Conservation (phyloP, 2,113 vertebrate genomes). For the Percopsis transmontana region DNA sequence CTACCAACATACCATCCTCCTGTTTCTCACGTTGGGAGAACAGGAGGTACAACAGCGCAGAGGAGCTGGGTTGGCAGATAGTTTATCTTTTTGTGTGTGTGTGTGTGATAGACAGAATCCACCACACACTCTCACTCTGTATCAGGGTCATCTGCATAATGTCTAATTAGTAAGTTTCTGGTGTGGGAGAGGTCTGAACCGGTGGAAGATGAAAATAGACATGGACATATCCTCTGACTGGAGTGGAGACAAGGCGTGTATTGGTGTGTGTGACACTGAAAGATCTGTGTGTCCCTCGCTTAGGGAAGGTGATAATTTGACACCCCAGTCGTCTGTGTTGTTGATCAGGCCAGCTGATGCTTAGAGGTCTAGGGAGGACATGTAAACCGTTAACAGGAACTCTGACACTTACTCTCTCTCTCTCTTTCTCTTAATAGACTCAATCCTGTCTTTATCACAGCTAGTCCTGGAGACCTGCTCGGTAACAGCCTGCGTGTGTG, state of each 20-base stretch:
- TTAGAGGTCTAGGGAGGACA: not conserved
- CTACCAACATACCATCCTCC: no score
- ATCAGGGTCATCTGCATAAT: slow-evolving; percentile 62
- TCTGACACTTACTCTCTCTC: slow-evolving; percentile 20
- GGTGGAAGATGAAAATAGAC: slow-evolving; percentile 38
- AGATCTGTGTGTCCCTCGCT: slow-evolving; percentile 1
- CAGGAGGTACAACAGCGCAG: slow-evolving; percentile 45
- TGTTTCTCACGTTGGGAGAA: slow-evolving; percentile 29
- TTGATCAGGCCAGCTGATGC: slow-evolving; percentile 38
- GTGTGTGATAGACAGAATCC: slow-evolving; percentile 43
- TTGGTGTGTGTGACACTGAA: slow-evolving; percentile 7
- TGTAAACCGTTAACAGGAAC: slow-evolving; percentile 16
- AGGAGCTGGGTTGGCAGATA: slow-evolving; percentile 42
- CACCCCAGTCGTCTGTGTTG: slow-evolving; percentile 22
- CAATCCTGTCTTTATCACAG: slow-evolving; percentile 80
- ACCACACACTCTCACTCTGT: slow-evolving; percentile 26
- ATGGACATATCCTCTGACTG: not conserved
- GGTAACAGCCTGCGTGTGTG: slow-evolving; percentile 67
- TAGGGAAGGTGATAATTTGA: slow-evolving; percentile 34
- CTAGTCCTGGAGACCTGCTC: slow-evolving; percentile 78
- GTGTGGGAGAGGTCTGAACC: slow-evolving; percentile 16
- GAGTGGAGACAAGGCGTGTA: not conserved
- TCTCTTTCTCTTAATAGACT: slow-evolving; percentile 67
- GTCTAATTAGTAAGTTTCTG: slow-evolving; percentile 55
- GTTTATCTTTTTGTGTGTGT: slow-evolving; percentile 54